Evolutionary conservation across 92 coral and sea anemone species (phyloP).

Genomic region (Muricea muricata): DNA sequence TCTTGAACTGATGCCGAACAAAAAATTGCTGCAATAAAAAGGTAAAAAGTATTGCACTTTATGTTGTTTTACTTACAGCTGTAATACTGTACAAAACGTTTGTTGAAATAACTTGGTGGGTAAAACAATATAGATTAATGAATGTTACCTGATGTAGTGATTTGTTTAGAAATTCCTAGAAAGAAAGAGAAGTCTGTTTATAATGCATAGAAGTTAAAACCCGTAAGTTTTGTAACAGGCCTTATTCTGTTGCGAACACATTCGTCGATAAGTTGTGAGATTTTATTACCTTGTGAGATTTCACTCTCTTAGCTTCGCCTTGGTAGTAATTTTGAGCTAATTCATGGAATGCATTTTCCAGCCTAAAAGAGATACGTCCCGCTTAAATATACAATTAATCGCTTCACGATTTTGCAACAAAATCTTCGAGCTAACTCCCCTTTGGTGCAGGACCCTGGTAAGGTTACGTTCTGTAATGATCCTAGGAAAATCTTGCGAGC

Average conservation of each 20-base stretch:
- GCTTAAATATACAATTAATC: no score
- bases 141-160: slow-evolving; percentile 86
- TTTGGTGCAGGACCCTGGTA: no score
- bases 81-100: not conserved
- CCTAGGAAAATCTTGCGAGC: no score
- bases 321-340: slow-evolving; percentile 96
- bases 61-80: no score
- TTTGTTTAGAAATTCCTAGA: slow-evolving; percentile 89
- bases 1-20: slow-evolving; percentile 95
- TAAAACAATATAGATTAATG: no score
- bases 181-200: slow-evolving; percentile 1
- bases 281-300: slow-evolving; percentile 99
- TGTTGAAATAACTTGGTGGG: not conserved
- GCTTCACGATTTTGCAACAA: no score
- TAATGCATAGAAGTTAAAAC: no score
- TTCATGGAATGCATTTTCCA: slow-evolving; percentile 97
- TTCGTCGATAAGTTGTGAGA: no score
- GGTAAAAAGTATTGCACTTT: not conserved
- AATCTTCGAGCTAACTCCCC: no score
- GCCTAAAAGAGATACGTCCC: slow-evolving; percentile 45
- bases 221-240: no score
- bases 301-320: slow-evolving; percentile 94
- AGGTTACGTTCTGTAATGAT: no score
- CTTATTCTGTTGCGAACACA: no score
- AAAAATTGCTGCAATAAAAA: slow-evolving; percentile 70